Evolutionary conservation across 2,113 vertebrate genomes (phyloP), one percentile per base, ranked within the genome.

Genomic region (Epinephelus cyanopodus): DNA sequence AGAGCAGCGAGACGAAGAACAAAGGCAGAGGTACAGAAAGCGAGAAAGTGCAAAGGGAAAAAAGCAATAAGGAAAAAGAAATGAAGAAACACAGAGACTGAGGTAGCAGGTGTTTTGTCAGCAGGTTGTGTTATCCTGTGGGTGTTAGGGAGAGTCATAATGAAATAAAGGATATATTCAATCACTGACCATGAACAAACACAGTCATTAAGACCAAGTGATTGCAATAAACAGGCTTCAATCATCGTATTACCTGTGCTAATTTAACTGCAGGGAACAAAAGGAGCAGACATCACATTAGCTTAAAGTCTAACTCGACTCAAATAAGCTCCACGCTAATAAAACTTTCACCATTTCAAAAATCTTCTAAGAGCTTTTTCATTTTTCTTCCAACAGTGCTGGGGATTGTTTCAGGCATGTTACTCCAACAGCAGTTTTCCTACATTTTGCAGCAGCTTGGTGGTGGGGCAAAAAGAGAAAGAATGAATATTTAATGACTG

Each of bases 181-280:
- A 91, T 92, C 76, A 81, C 85, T 77, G 88, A 73, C 83, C 84
- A 79, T 37, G 73, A 91, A 82, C 80, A 90, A 91, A 90, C 87
- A 89, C 69, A 88, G 69, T 90, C 90, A 80, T 93, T 91, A 89
- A 87, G 85, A 75, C 73, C 78, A 90, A 89, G 67, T 65, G 81
- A 89, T 82, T 82, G 85, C 83, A 89, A 88, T 86, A 84, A 89
- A 88, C 61, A 69, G 69, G 29, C 82, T 88, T 82, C 18, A 45
- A 90, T 90, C 75, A 90, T 91, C 65, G 60, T 84, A 81, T 81
- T 90, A 83, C 69, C 77, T 72, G 75, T 37, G 58, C 84, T 84
- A 87, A 90, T 85, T 82, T 65, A 84, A 86, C 83, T 74, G 62
- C 84, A 86, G 84, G 81, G 79, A 90, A 86, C 77, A 90, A 80